Evolutionary conservation across 2,113 vertebrate species (phyloP), one percentile per base, ranked within the genome.

Genomic region (Gymnocephalus cernua): DNA sequence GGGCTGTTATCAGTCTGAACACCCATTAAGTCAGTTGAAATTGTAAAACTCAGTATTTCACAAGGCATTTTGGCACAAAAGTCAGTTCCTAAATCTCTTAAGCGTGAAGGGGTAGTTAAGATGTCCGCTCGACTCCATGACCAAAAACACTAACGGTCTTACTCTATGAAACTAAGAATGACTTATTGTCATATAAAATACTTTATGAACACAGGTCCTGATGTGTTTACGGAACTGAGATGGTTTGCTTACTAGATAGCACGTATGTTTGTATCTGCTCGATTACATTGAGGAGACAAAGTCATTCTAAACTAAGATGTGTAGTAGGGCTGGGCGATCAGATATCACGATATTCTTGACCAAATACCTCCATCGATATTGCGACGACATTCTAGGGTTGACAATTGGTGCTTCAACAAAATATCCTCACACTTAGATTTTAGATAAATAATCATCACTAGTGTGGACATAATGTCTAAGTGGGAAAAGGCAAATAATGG

Each of bases 41-140:
- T 76, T 76, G 74, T 66, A 66, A 23, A 66, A 66, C 13, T 57
- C 25, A 4, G 18, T 64, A 29, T 76, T 65, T 65, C 74, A 65
- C 50, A 76, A 76, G 23, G 5, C 1, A 2, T 27, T 54, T 53
- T 15, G 18, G 35, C 61, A 27, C 61, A 16, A 12, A 44, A 68
- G 18, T 21, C 19, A 53, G 48, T 79, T 63, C 66, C 57, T 79
- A 6, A 19, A 62, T 72, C 16, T 50, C 3, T 48, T 73, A 0
- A 38, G 6, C 19, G 25, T 21, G 6, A 71, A 19, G 23, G 0
- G 2, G 21, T 47, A 19, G 67, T 21, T 35, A 10, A 35, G 21
- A 10, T 54, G 58, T 56, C 18, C 0, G 6, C 65, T 71, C 18
- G 15, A 27, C 77, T 32, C 35, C 3, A n/a, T 35, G n/a, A 80